Evolutionary conservation across 2,113 vertebrate species (phyloP).

Genomic region (Halcyon malimbica): DNA sequence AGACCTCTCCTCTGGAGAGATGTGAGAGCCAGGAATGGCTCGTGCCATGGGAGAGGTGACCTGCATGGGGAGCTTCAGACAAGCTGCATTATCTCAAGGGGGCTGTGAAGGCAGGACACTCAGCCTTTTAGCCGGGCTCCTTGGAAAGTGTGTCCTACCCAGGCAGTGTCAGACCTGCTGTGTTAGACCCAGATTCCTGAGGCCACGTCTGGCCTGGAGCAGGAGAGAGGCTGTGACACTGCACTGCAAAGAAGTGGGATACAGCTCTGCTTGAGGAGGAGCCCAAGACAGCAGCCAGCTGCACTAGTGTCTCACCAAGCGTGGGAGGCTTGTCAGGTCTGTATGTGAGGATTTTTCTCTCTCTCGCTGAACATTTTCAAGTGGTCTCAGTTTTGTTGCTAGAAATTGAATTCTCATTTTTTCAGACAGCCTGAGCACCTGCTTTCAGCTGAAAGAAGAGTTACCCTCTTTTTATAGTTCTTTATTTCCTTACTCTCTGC

Average conservation of each 20-base stretch:
- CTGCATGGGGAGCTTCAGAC: neutral
- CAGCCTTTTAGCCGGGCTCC: neutral
- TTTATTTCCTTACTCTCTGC: neutral
- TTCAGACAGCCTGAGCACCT: neutral
- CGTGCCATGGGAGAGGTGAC: neutral
- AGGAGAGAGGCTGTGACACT: neutral
- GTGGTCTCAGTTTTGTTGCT: neutral
- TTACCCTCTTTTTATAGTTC: neutral
- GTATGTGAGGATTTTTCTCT: neutral
- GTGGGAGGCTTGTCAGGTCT: neutral
- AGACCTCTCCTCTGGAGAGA: neutral
- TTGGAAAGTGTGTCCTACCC: neutral
- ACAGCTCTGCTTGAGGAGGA: neutral
- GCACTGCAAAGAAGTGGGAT: neutral
- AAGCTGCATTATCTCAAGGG: accelerated
- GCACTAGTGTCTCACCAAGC: neutral
- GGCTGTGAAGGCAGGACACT: neutral
- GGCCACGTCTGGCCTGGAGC: accelerated
- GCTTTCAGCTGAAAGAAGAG: neutral
- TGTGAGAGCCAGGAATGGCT: neutral
- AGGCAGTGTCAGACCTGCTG: neutral
- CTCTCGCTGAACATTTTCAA: neutral
- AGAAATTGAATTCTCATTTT: neutral
- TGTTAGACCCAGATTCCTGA: neutral
- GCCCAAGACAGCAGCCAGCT: neutral